Percentiles rank a stretch among this genome's conserved stretches.
phyloP scores from a whole-genome alignment of 2,113 vertebrate genomes.

The Onychorhynchus coronatus region DNA sequence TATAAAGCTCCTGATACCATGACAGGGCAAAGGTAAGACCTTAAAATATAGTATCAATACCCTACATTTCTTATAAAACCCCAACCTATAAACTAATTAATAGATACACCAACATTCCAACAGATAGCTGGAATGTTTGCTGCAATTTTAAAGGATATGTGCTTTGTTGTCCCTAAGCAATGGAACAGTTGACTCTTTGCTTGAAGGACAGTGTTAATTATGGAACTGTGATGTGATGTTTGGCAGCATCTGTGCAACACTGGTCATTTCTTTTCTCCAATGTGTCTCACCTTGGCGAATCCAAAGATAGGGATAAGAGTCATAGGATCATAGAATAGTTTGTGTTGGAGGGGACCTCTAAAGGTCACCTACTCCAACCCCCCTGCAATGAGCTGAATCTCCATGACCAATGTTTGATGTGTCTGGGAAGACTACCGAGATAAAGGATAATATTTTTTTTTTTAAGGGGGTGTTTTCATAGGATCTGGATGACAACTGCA shows the following conservation, averaged over 20 bases:
- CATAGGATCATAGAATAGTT: neutral
- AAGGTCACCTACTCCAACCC: neutral
- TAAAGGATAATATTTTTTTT: neutral
- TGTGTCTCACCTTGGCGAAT: neutral
- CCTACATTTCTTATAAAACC: neutral
- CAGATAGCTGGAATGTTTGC: neutral
- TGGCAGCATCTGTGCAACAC: neutral
- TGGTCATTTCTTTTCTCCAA: neutral
- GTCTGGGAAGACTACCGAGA: neutral
- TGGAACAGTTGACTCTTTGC: neutral
- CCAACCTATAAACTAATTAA: neutral
- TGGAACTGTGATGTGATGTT: neutral
- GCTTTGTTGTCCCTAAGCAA: neutral
- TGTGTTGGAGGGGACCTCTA: neutral
- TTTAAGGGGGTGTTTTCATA: neutral
- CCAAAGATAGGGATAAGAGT: neutral
- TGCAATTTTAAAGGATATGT: neutral
- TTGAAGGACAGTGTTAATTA: neutral
- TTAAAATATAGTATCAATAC: neutral
- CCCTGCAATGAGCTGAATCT: neutral
- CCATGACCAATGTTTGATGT: neutral
- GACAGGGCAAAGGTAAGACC: neutral
- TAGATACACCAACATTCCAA: neutral
- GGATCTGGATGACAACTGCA: neutral
- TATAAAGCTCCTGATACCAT: neutral